Percentiles rank a stretch among this genome's conserved stretches.
These are phyloP conservation scores for Pseudopodoces humilis DNA, from an alignment of 2,113 vertebrate species.

Conservation along the genomic window DNA sequence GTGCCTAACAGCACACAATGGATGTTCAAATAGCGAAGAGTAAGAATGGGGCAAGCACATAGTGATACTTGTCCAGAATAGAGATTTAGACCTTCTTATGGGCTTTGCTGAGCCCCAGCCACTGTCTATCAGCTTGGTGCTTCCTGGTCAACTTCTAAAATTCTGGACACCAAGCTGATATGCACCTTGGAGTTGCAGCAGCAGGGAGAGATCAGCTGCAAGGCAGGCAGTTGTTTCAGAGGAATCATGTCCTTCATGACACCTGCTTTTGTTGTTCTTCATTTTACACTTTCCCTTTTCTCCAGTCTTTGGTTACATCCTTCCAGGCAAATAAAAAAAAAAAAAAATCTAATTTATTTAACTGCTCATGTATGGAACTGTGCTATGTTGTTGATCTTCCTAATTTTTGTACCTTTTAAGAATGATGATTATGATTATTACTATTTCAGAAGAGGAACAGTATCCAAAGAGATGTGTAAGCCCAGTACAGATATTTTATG, in stretches of 20 bases:
- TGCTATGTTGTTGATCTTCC: not conserved
- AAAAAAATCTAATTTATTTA: not conserved
- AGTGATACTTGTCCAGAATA: not conserved
- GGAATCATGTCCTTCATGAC: not conserved
- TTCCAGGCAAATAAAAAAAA: not conserved
- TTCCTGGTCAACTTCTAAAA: not conserved
- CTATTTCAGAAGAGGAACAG: not conserved
- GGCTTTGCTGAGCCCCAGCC: accelerated
- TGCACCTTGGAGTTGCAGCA: not conserved
- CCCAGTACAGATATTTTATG: not conserved
- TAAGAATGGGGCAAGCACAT: not conserved
- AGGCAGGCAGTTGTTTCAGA: not conserved
- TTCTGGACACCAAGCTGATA: not conserved
- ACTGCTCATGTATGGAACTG: not conserved
- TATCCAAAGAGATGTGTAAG: not conserved
- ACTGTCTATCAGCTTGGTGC: not conserved
- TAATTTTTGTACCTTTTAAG: not conserved
- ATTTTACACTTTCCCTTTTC: not conserved
- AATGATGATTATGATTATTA: not conserved
- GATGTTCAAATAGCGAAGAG: not conserved
- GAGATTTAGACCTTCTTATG: not conserved
- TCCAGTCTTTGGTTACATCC: not conserved
- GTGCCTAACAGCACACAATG: not conserved
- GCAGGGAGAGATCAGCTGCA: not conserved
- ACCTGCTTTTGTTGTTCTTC: not conserved